phyloP scores from a whole-genome alignment of 2,797 vertebrate species.

The Heteromormyrus szaboi region DNA sequence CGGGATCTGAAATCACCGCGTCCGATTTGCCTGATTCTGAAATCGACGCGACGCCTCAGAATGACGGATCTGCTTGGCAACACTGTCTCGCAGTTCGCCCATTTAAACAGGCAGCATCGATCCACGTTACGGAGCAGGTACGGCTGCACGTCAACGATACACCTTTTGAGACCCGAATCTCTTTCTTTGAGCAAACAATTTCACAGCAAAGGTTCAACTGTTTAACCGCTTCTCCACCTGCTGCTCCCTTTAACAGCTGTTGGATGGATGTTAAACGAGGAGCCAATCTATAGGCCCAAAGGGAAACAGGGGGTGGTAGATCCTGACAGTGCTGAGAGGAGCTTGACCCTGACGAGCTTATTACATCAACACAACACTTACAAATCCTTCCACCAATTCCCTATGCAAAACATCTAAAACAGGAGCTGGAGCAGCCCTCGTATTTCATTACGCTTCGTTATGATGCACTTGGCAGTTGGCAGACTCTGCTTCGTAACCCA shows the following conservation, averaged over 20 bases:
- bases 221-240: neutral
- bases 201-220: neutral
- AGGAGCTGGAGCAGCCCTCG: neutral
- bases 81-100: neutral
- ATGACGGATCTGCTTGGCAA: neutral
- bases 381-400: neutral
- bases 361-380: constrained; percentile 1
- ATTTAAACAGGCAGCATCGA: neutral
- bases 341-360: neutral
- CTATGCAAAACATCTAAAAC: neutral
- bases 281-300: neutral
- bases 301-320: neutral
- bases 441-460: constrained; percentile 13
- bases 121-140: neutral
- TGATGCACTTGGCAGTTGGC: neutral
- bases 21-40: neutral
- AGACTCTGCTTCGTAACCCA: neutral
- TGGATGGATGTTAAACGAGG: neutral
- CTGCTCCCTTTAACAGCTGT: neutral
- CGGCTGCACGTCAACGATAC: neutral
- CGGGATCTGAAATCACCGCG: neutral
- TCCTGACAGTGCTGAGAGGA: neutral
- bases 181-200: neutral
- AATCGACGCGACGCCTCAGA: neutral
- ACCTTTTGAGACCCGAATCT: neutral